Evolutionary conservation across 1,140 invertebrate genomes (phyloP), one percentile per base, ranked within the genome.

Genomic region (Pseudomyrmex pallidus): DNA sequence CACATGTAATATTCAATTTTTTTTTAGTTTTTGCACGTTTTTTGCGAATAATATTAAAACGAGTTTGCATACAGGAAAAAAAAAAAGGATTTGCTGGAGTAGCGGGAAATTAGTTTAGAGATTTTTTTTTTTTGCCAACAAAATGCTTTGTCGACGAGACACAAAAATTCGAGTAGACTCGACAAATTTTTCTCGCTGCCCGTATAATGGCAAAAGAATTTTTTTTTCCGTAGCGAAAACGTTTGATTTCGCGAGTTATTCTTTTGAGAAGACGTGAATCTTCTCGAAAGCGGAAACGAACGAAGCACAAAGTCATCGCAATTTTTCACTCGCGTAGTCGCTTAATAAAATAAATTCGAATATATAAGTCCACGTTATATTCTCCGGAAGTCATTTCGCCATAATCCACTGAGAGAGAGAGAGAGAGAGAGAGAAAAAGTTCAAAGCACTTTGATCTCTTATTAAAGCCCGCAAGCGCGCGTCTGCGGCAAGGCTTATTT

Each of bases 401-500:
- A 20, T 56, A 35, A 78, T 68, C 17, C 17, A 15, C n/a, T 54
- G 48, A 66, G 48, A 10, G 2, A 25, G 25, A 25, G 2, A 25
- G 25, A 25, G 0, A 25, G 25, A 25, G 25, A 25, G 25, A 25
- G 25, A 3, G 25, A 25, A 13, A n/a, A 8, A 66, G 9, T 68
- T 56, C 25, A 25, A 57, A 48, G 15, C 20, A 15, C 54, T 78
- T 73, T 73, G 77, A 78, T 78, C 35, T 63, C 22, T 61, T 52
- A 78, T 78, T 78, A 78, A 68, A 68, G 56, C 25, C 9, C 7
- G 57, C 15, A 22, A 48, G 7, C 35, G 48, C 46, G 56, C 25
- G 15, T 5, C 57, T 17, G 44, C 22, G 12, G 13, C 15, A 1
- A 3, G 25, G 54, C 72, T 72, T 35, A 35, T 17, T 22, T 7